Evolutionary conservation across 2,888 invertebrate species (phyloP), one percentile per base, ranked within the genome.

Genomic region (Drosophila lutescens): DNA sequence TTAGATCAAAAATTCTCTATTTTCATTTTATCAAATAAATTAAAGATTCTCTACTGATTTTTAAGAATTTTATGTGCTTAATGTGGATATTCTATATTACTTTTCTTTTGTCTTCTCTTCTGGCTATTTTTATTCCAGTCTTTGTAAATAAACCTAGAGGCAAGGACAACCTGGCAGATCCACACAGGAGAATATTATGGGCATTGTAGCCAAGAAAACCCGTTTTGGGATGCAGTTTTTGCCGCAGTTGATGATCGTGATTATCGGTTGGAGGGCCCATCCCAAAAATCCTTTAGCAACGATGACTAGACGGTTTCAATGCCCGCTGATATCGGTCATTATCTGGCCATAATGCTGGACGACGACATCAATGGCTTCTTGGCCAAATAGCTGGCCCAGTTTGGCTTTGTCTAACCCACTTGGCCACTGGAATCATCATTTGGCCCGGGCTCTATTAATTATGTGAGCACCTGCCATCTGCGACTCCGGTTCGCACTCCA

Each of bases 251-350:
- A 43, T 50, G 47, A 36, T 69, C 44, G 55, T 69, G 73, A 75
- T 69, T 71, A 66, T 68, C 54, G 63, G 38, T 60, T 54, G 41
- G 53, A 60, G 66, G 53, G 41, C 34, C 49, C 49, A 34, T 49
- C 17, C 15, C 49, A 34, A 61, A 61, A 68, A 50, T 72, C 58
- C 72, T 72, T 71, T 70, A 47, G 44, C 51, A 51, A 30, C 20
- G 34, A n/a, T 63, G 58, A 55, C 73, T 65, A 30, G 62, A 17
- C 51, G 40, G 30, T 46, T 69, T 65, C 32, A 17, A 34, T n/a
- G 20, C 15, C 34, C 50, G 62, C 66, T 67, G 58, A 74, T 66
- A 59, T 72, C 63, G 65, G 58, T 63, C 72, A 57, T 74, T 70
- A 72, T 67, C 54, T 43, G 50, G 26, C 41, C 43, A 51, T 58